Conservation (phyloP, 2,888 invertebrate genomes). For the Cheilosia vulpina region DNA sequence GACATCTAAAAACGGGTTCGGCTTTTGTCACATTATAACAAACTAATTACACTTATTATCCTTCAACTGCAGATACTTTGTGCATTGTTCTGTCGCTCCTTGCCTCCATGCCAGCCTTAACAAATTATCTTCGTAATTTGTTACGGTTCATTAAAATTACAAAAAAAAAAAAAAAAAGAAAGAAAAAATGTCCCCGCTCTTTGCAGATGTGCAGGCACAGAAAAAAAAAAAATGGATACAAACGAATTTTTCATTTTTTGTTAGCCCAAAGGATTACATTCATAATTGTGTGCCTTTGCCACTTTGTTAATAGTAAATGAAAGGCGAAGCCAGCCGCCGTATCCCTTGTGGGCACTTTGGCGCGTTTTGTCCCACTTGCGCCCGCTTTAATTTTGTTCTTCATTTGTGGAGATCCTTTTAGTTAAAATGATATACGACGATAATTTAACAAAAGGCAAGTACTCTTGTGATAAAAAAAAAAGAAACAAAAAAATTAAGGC, state of each 20-base stretch:
- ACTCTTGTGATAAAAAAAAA: background rate
- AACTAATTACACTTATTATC: slow-evolving; percentile 61
- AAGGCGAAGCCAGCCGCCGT: background rate
- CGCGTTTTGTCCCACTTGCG: background rate
- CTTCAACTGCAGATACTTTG: slow-evolving; percentile 39
- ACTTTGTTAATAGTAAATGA: slow-evolving; percentile 33
- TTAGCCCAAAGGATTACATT: slow-evolving; percentile 65
- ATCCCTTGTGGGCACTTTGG: slow-evolving; percentile 16
- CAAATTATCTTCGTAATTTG: slow-evolving; percentile 81
- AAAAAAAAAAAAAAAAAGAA: slow-evolving; percentile 79
- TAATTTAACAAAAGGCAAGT: slow-evolving; percentile 39
- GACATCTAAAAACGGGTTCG: slow-evolving; percentile 43
- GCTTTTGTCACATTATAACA: slow-evolving; percentile 62
- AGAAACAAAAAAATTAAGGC: background rate
- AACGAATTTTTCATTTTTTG: slow-evolving; percentile 4
- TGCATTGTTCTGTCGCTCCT: slow-evolving; percentile 10
- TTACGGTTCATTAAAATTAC: slow-evolving; percentile 81
- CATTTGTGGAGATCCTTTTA: slow-evolving; percentile 26
- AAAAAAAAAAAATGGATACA: slow-evolving; percentile 9
- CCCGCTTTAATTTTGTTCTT: slow-evolving; percentile 17
- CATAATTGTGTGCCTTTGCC: slow-evolving; percentile 70
- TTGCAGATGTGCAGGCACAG: slow-evolving; percentile 41
- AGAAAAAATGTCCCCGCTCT: slow-evolving; percentile 76
- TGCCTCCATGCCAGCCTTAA: slow-evolving; percentile 62
- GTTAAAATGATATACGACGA: slow-evolving; percentile 44